These are phyloP conservation scores for Corvus cornix DNA, from an alignment of 2,113 vertebrate species.

Conservation along the genomic window DNA sequence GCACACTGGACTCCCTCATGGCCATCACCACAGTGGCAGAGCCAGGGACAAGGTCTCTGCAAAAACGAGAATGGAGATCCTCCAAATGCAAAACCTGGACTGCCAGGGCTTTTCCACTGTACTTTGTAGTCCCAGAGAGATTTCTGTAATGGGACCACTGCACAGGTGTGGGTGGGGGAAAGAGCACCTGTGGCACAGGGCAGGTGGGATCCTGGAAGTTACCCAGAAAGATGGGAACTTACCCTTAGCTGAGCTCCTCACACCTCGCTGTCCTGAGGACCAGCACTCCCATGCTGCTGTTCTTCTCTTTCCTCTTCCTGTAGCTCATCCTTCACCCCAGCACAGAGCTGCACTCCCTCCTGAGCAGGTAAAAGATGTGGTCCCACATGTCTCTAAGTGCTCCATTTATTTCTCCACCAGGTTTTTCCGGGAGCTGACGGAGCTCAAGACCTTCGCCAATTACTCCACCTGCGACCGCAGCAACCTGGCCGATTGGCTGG, in stretches of 20 bases:
- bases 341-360: not conserved
- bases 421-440: conserved; percentile 89
- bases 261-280: accelerated
- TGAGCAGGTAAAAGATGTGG: not conserved
- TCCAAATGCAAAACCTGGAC: not conserved
- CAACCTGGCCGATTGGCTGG: conserved; percentile 95
- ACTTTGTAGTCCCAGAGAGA: not conserved
- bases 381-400: accelerated
- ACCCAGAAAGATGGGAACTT: not conserved
- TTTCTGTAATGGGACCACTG: not conserved
- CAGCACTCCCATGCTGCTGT: accelerated
- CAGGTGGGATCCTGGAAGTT: not conserved
- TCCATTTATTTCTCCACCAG: conserved; percentile 52
- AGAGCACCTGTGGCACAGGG: not conserved
- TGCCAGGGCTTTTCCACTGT: not conserved
- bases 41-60: not conserved
- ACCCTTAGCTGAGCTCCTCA: not conserved
- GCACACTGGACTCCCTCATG: not conserved
- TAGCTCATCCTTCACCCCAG: not conserved
- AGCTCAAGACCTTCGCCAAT: conserved; percentile 93
- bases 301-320: not conserved
- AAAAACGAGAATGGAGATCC: not conserved
- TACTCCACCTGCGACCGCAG: conserved; percentile 94
- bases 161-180: not conserved
- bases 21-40: not conserved